These are phyloP conservation scores for Rhinopomastus cyanomelas DNA, from an alignment of 2,113 vertebrate genomes.

Conservation along the genomic window DNA sequence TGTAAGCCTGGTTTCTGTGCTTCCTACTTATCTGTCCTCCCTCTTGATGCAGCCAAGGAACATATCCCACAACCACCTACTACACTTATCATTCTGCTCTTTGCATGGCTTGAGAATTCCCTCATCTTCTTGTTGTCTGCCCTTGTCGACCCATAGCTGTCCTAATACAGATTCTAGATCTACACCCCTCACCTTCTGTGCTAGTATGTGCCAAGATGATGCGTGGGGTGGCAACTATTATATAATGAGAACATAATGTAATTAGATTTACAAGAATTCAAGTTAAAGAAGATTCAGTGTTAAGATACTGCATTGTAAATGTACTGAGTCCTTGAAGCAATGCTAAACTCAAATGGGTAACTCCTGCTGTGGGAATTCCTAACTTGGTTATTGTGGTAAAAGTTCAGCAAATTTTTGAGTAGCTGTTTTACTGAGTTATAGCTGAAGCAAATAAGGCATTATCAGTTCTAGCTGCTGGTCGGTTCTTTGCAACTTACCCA, in stretches of 20 bases:
- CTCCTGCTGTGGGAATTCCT: background rate
- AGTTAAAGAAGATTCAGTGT: background rate
- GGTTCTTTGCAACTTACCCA: background rate
- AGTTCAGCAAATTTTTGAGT: background rate
- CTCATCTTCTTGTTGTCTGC: slow-evolving; percentile 19
- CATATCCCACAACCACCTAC: slow-evolving; percentile 19
- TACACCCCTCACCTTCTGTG: slow-evolving; percentile 27
- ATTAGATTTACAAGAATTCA: slow-evolving; percentile 1
- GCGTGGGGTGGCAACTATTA: slow-evolving; percentile 21
- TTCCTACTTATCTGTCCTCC: slow-evolving; percentile 30
- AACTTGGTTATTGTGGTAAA: background rate
- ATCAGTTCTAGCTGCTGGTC: background rate
- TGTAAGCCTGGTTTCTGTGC: background rate
- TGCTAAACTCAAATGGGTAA: background rate
- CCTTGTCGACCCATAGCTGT: background rate
- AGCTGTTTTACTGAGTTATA: background rate
- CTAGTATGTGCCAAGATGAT: background rate
- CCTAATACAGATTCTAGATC: background rate
- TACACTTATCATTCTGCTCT: background rate
- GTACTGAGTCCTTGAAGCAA: background rate
- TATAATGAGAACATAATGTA: slow-evolving; percentile 42
- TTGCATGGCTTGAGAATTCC: slow-evolving; percentile 27
- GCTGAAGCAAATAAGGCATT: background rate
- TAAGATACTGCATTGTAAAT: background rate
- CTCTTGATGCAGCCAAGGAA: background rate